Percentiles rank a stretch among this genome's conserved stretches.
Conservation (phyloP, 2,797 vertebrate species). For the Antennarius maculatus region DNA sequence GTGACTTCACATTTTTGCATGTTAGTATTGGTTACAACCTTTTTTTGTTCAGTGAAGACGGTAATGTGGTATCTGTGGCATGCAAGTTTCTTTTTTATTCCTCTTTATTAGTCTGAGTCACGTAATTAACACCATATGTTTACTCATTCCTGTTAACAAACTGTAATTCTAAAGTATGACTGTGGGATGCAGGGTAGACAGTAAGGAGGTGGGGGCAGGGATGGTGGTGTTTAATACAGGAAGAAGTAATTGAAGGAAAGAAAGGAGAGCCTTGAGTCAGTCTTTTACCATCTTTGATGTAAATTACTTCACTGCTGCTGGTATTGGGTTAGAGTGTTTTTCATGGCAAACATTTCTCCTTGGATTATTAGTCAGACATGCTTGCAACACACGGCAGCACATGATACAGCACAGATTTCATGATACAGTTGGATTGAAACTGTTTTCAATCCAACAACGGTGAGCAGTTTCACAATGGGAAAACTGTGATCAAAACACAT, state of each 20-base stretch:
- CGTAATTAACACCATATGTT: conserved; percentile 55
- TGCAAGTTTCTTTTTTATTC: conserved; percentile 29
- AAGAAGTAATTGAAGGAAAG: background rate
- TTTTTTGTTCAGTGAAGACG: background rate
- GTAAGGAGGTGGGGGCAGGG: background rate
- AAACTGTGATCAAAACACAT: background rate
- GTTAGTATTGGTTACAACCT: background rate
- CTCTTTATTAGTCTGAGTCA: conserved; percentile 36
- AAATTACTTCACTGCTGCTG: background rate
- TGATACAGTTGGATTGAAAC: too few species aligned
- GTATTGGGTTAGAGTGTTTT: background rate
- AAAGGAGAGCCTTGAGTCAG: background rate
- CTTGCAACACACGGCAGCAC: too few species aligned
- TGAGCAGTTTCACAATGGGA: background rate
- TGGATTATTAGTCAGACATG: background rate
- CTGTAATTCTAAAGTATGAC: conserved; percentile 12
- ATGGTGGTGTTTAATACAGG: conserved; percentile 7
- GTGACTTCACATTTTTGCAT: background rate
- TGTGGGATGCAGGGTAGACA: conserved; percentile 15
- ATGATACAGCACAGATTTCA: too few species aligned
- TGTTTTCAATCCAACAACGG: too few species aligned
- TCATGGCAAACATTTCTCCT: background rate
- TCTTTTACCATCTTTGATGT: background rate
- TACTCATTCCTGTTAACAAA: conserved; percentile 38
- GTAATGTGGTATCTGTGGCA: conserved; percentile 3